Conservation (phyloP, 1,140 invertebrate species). For the Lordiphosa mommai region DNA sequence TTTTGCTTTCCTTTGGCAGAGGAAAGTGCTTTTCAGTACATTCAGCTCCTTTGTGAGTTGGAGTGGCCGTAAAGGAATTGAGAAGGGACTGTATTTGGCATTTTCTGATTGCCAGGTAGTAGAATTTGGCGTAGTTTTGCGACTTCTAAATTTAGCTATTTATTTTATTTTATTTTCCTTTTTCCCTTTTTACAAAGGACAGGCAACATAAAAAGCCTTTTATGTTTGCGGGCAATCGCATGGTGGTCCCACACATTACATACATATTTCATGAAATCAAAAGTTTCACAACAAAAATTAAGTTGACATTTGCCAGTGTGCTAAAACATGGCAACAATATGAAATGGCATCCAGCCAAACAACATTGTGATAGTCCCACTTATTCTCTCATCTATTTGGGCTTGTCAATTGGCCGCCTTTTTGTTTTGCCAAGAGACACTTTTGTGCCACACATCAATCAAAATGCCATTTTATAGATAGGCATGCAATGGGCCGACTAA, state of each 20-base stretch:
- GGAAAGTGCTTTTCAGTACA: conserved; percentile 47
- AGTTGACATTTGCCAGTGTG: conserved; percentile 22
- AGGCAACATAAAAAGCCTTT: conserved; percentile 32
- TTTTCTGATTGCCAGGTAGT: conserved; percentile 48
- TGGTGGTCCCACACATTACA: not conserved
- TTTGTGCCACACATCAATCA: conserved; percentile 67
- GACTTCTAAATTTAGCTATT: conserved; percentile 7
- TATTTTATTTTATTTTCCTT: not conserved
- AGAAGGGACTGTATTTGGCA: conserved; percentile 50
- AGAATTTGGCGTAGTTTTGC: conserved; percentile 44
- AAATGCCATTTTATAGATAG: conserved; percentile 53
- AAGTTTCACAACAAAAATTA: conserved; percentile 19
- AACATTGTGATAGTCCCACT: conserved; percentile 19
- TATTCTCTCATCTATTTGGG: conserved; percentile 12
- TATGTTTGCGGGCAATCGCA: not conserved
- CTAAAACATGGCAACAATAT: conserved; percentile 1
- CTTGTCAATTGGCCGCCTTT: conserved; percentile 34
- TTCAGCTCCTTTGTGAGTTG: conserved; percentile 62
- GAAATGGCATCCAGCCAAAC: not conserved
- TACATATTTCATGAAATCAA: conserved; percentile 17
- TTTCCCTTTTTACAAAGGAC: conserved; percentile 2
- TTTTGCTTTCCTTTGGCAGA: conserved; percentile 21
- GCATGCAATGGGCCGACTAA: conserved; percentile 32
- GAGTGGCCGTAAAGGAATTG: conserved; percentile 46
- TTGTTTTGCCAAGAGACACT: conserved; percentile 31